These are phyloP conservation scores for Serrognathus titanus DNA, from an alignment of 2,888 invertebrate genomes.

Conservation along the genomic window DNA sequence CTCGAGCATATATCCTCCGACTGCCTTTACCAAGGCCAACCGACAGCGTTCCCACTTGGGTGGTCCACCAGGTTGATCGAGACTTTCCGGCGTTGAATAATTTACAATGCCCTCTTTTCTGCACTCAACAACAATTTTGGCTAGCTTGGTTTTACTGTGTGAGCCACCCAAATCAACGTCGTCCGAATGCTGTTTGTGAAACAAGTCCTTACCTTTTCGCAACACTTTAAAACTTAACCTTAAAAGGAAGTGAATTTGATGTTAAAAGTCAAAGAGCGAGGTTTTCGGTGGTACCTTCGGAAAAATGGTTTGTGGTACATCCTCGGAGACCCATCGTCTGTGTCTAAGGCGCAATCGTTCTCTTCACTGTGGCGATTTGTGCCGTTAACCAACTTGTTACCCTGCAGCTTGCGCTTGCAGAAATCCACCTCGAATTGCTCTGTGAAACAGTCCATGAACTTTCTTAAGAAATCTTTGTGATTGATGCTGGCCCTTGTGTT, in stretches of 20 bases:
- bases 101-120: slow-evolving; percentile 92
- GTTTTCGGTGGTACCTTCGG: slow-evolving; percentile 53
- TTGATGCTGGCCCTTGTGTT: slow-evolving; percentile 63
- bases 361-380: slow-evolving; percentile 43
- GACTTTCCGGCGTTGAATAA: slow-evolving; percentile 87
- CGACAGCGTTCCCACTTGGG: slow-evolving; percentile 94
- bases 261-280: not conserved
- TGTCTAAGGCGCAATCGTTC: slow-evolving; percentile 67
- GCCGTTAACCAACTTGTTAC: slow-evolving; percentile 48
- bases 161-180: slow-evolving; percentile 67
- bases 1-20: slow-evolving; percentile 91
- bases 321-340: slow-evolving; percentile 75
- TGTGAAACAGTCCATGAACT: slow-evolving; percentile 80
- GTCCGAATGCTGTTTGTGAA: slow-evolving; percentile 88
- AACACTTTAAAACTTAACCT: slow-evolving; percentile 82
- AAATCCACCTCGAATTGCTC: slow-evolving; percentile 83
- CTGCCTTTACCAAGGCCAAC: slow-evolving; percentile 85
- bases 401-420: slow-evolving; percentile 52
- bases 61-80: slow-evolving; percentile 77
- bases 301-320: slow-evolving; percentile 80
- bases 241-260: slow-evolving; percentile 8
- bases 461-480: slow-evolving; percentile 75
- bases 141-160: slow-evolving; percentile 79
- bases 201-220: slow-evolving; percentile 77
- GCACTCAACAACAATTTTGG: slow-evolving; percentile 90